These are phyloP conservation scores for Cosmia pyralina DNA, from an alignment of 2,888 invertebrate species.

Conservation along the genomic window DNA sequence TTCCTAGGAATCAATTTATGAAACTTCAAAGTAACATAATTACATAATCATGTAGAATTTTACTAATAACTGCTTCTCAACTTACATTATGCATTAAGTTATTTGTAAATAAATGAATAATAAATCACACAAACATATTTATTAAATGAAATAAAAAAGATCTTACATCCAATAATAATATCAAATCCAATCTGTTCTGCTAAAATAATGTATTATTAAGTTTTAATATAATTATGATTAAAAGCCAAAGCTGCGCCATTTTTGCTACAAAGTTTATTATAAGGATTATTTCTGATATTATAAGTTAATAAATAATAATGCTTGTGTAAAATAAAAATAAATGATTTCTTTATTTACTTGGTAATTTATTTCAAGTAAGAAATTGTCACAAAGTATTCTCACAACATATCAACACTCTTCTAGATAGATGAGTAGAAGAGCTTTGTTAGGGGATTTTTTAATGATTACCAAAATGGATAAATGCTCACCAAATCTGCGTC, in stretches of 20 bases:
- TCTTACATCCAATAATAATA: neutral
- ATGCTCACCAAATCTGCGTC: no score
- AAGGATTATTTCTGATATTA: constrained; percentile 34
- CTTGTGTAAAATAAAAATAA: constrained; percentile 50
- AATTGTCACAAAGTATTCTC: neutral
- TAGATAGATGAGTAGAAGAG: no score
- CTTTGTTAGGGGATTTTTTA: no score
- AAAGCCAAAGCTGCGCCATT: constrained; percentile 50
- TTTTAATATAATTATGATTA: constrained; percentile 25
- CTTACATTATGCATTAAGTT: constrained; percentile 11
- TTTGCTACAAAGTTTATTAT: constrained; percentile 50
- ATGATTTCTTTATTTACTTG: constrained; percentile 14
- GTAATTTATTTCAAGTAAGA: neutral
- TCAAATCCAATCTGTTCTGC: constrained; percentile 14
- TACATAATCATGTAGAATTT: neutral
- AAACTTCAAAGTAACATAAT: neutral
- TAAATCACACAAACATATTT: neutral
- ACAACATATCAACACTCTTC: neutral
- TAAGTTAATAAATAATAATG: constrained; percentile 28
- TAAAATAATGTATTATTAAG: constrained; percentile 25
- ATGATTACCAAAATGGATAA: no score
- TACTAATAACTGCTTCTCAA: neutral
- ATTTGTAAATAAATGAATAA: neutral
- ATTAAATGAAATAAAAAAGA: neutral
- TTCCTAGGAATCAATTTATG: constrained; percentile 17